Evolutionary conservation across 2,797 vertebrate species (phyloP), one percentile per base, ranked within the genome.

Genomic region (Lepus oiostolus): DNA sequence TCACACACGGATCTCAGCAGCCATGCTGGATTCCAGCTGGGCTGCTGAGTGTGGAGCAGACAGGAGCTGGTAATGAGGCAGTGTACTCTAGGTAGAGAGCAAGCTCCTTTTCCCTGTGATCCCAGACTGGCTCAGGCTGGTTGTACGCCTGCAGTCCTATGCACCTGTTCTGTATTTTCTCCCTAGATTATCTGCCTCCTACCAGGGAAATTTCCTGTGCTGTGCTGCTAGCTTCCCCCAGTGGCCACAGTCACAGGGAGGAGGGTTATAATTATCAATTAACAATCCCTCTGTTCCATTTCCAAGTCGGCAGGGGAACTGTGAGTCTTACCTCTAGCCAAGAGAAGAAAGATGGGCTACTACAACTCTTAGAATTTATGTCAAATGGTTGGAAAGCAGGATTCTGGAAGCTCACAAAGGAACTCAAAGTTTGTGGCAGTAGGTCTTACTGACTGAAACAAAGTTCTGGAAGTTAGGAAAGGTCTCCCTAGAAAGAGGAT

Each of bases 211-310:
- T 35, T 14, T 5, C n/a, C 54, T 50, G 19, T 22, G 4, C 58
- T 60, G 72, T 50, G 86, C 35, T 74, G 52, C 72, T n/a, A n/a
- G 35, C 11, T 21, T 70, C 6, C 4, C 35, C 2, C 3, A 2
- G 12, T 4, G 26, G n/a, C 30, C 22, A 26, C 1, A 14, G 16
- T 12, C 54, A 38, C 62, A 47, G 1, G 47, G 19, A 80, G n/a
- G 7, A 60, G 42, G 50, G 35, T 28, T 32, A 10, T 1, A 52
- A 14, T n/a, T 0, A 3, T 50, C 24, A 47, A 16, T 9, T 3
- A 83, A 28, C 11, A 79, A 24, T 19, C 16, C 13, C 12, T 26
- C 47, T 30, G 22, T 30, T 14, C 2, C 5, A 2, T 6, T 58
- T 9, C 26, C 21, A 4, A 71, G 7, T 17, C 30, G 38, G 17